These are phyloP conservation scores for Copidosoma aretas DNA, from an alignment of 2,888 invertebrate species.

Conservation along the genomic window DNA sequence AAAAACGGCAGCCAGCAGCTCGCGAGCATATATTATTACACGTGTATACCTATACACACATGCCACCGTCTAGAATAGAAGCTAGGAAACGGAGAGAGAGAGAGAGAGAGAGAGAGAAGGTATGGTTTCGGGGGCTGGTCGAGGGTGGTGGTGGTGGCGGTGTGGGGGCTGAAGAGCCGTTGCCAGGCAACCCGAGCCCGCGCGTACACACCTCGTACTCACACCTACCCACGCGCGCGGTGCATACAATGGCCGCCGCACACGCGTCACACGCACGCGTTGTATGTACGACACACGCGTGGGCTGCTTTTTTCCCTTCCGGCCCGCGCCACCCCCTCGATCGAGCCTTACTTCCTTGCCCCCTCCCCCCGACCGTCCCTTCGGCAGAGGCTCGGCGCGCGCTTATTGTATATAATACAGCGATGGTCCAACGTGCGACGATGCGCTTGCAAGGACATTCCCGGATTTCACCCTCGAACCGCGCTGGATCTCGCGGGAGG, in stretches of 20 bases:
- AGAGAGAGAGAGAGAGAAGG: slow-evolving; percentile 25
- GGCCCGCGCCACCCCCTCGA: slow-evolving; percentile 34
- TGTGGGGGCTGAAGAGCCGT: slow-evolving; percentile 54
- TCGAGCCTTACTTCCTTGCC: slow-evolving; percentile 10
- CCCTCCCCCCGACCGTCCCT: slow-evolving; percentile 4
- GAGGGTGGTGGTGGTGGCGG: slow-evolving; percentile 54
- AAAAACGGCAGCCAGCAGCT: slow-evolving; percentile 31
- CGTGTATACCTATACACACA: not conserved
- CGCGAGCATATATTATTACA: slow-evolving; percentile 33
- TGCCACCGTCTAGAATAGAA: slow-evolving; percentile 1
- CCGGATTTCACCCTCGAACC: slow-evolving; percentile 55
- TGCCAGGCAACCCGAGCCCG: slow-evolving; percentile 55
- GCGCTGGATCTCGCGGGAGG: slow-evolving; percentile 31
- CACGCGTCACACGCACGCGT: slow-evolving; percentile 55
- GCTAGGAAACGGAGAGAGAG: slow-evolving; percentile 40
- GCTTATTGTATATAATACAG: slow-evolving; percentile 52
- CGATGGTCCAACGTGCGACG: too few species aligned
- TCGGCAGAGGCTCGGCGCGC: slow-evolving; percentile 33
- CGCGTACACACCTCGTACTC: not conserved
- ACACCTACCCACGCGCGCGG: not conserved
- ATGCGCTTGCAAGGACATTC: too few species aligned
- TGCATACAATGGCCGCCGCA: slow-evolving; percentile 46
- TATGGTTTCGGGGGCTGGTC: slow-evolving; percentile 48
- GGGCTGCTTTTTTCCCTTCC: too few species aligned
- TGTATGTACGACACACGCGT: too few species aligned